phyloP scores from a whole-genome alignment of 2,797 vertebrate genomes.

The Neoniphon sammara region DNA sequence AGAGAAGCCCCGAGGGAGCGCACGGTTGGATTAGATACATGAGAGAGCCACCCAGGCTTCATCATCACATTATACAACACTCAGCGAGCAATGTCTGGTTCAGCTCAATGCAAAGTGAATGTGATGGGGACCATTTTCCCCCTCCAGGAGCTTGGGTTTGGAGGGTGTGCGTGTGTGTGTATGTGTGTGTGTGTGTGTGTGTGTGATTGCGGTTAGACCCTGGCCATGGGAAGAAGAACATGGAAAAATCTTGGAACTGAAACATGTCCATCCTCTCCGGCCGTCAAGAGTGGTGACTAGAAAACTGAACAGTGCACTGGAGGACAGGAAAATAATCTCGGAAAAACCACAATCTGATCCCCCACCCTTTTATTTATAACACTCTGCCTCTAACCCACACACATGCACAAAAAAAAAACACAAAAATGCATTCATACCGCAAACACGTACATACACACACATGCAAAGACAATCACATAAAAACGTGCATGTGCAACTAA shows the following conservation, averaged over 20 bases:
- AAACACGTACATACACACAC: background rate
- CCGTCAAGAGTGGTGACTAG: constrained; percentile 48
- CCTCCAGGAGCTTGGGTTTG: constrained; percentile 29
- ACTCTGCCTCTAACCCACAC: constrained; percentile 8
- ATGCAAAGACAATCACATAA: background rate
- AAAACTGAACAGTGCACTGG: constrained; percentile 57
- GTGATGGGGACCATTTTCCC: constrained; percentile 67
- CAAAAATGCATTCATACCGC: background rate
- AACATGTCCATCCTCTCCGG: constrained; percentile 33
- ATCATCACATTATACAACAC: constrained; percentile 74
- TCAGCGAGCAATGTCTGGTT: constrained; percentile 70
- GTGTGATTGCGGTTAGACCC: constrained; percentile 57
- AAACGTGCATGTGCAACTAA: too few relatives aligned
- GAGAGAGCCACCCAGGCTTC: constrained; percentile 71
- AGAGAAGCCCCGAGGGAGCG: constrained; percentile 37
- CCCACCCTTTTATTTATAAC: constrained; percentile 12
- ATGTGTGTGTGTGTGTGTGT: background rate
- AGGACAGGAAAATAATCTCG: constrained; percentile 52
- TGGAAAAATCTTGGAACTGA: constrained; percentile 45
- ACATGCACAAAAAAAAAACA: background rate
- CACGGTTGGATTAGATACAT: constrained; percentile 50
- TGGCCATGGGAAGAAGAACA: constrained; percentile 61
- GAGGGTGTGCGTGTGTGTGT: background rate
- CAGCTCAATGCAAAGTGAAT: constrained; percentile 73
- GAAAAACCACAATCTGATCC: constrained; percentile 56